Evolutionary conservation across 1,140 invertebrate species (phyloP).

Genomic region (Euwallacea fornicatus): DNA sequence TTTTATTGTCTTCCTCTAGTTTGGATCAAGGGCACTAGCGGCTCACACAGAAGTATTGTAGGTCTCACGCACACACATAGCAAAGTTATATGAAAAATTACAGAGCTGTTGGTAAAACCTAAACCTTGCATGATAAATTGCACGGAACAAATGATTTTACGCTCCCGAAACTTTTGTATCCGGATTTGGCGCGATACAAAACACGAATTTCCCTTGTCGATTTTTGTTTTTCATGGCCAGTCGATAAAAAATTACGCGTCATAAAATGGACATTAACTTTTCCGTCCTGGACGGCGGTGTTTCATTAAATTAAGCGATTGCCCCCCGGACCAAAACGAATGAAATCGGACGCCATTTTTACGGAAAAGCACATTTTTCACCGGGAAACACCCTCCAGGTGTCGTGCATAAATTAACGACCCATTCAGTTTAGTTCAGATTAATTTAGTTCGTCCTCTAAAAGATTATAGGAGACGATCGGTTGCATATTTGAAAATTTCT

Average conservation of each 20-base stretch:
- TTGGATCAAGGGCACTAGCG: too few relatives aligned
- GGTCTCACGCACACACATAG: too few relatives aligned
- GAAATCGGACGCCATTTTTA: conserved; percentile 33
- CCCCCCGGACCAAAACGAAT: conserved; percentile 16
- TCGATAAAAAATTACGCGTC: conserved; percentile 26
- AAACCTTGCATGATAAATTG: not conserved
- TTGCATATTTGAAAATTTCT: too few relatives aligned
- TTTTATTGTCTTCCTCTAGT: not conserved
- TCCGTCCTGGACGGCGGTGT: conserved; percentile 11
- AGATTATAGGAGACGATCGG: too few relatives aligned
- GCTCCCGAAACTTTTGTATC: not conserved
- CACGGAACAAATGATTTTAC: conserved; percentile 7
- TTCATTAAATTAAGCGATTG: conserved; percentile 34
- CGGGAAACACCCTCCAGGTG: conserved; percentile 28
- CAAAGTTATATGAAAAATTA: too few relatives aligned
- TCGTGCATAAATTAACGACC: conserved; percentile 31
- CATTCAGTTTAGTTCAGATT: not conserved
- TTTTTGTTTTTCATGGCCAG: conserved; percentile 8
- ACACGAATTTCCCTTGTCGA: conserved; percentile 5
- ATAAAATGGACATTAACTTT: conserved; percentile 30
- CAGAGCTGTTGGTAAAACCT: too few relatives aligned
- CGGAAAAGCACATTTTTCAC: conserved; percentile 28
- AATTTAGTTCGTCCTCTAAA: too few relatives aligned
- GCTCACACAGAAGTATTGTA: too few relatives aligned
- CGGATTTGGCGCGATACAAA: conserved; percentile 4